Percentiles rank a stretch among this genome's conserved stretches.
Evolutionary conservation across 2,113 vertebrate genomes (phyloP).

Genomic region (Panurus biarmicus): DNA sequence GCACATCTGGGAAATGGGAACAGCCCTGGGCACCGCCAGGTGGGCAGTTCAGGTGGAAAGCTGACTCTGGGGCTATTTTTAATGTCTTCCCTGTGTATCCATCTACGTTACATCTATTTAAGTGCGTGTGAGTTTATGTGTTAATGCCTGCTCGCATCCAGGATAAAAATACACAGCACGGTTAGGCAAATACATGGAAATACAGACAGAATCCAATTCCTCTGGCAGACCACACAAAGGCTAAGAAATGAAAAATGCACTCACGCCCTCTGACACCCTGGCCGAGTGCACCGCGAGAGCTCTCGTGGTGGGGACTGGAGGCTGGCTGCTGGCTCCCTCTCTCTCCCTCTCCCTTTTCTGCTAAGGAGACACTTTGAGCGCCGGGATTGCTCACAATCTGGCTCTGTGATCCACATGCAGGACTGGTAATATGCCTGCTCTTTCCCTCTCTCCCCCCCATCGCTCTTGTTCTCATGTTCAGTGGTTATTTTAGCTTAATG

Average conservation of each 20-base stretch:
- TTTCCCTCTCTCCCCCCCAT: slow-evolving; percentile 54
- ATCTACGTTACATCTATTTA: background rate
- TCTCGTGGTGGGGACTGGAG: slow-evolving; percentile 14
- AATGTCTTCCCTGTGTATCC: background rate
- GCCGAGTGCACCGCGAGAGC: slow-evolving; percentile 45
- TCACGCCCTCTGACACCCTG: slow-evolving; percentile 73
- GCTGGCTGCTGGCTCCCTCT: slow-evolving; percentile 69
- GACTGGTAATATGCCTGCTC: slow-evolving; percentile 81
- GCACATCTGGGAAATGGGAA: background rate
- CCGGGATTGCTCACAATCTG: slow-evolving; percentile 74
- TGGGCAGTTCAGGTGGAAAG: background rate
- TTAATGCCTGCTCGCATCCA: background rate
- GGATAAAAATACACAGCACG: slow-evolving; percentile 19
- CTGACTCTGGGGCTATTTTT: background rate
- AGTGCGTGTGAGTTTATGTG: background rate
- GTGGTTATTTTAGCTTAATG: slow-evolving; percentile 78
- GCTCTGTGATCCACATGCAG: slow-evolving; percentile 74
- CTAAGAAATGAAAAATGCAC: slow-evolving; percentile 65
- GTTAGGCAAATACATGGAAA: slow-evolving; percentile 40
- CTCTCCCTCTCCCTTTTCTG: slow-evolving; percentile 64
- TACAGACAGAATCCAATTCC: slow-evolving; percentile 44
- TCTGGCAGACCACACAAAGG: slow-evolving; percentile 52
- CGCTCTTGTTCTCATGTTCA: slow-evolving; percentile 47
- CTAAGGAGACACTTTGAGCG: slow-evolving; percentile 73
- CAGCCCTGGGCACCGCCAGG: background rate